Evolutionary conservation across 2,113 vertebrate species (phyloP).

Genomic region (Ctenodactylus gundi): DNA sequence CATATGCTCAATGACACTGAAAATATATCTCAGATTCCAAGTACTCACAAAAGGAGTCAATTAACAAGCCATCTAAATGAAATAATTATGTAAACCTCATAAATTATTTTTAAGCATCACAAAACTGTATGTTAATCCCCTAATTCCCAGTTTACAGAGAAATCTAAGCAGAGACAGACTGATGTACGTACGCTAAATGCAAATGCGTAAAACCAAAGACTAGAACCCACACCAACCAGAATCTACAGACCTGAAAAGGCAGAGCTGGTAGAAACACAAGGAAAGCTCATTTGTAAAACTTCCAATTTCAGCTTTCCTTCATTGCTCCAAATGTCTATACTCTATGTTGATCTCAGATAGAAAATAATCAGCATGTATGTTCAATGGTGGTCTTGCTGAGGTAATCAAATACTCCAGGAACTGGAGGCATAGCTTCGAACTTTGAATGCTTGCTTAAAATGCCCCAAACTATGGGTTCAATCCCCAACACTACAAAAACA

Average conservation of each 20-base stretch:
- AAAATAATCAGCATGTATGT: slow-evolving; percentile 70
- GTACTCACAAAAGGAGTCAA: neutral
- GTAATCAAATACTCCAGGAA: slow-evolving; percentile 79
- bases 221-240: neutral
- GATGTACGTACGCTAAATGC: neutral
- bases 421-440: too few species aligned
- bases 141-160: neutral
- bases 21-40: neutral
- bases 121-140: neutral
- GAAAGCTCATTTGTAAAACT: neutral
- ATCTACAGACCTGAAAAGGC: neutral
- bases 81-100: neutral
- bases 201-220: neutral
- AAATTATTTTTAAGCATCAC: neutral
- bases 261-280: neutral
- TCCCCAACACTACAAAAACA: too few species aligned
- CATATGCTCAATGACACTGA: too few species aligned
- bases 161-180: neutral
- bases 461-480: too few species aligned
- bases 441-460: too few species aligned
- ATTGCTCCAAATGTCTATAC: neutral
- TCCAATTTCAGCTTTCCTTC: neutral
- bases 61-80: neutral
- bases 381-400: slow-evolving; percentile 67
- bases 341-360: slow-evolving; percentile 50